A percentile compares a stretch with the other conserved stretches of the same genome.
phyloP scores from a whole-genome alignment of 2,888 invertebrate genomes.

The Cryptophagus acutangulus region DNA sequence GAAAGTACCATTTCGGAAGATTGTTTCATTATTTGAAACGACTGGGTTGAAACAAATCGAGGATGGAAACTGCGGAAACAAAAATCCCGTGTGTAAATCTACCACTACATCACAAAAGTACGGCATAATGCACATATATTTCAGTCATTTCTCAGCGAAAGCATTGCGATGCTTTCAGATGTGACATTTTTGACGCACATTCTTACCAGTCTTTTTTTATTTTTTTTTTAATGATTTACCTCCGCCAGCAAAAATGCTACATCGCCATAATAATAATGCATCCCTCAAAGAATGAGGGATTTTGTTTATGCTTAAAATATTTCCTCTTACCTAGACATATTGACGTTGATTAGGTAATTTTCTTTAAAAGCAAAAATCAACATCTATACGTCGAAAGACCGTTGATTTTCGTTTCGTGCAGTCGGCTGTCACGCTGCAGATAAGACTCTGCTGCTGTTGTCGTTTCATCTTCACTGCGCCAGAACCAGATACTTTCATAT shows the following conservation, averaged over 20 bases:
- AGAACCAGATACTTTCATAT: too few relatives aligned
- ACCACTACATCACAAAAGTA: constrained; percentile 7
- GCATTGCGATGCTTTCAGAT: constrained; percentile 8
- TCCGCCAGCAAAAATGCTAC: not conserved
- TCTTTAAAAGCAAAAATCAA: not conserved
- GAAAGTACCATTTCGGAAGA: constrained; percentile 24
- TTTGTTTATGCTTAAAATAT: constrained; percentile 1
- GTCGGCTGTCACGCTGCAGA: constrained; percentile 10
- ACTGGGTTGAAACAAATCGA: constrained; percentile 31
- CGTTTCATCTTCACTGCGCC: constrained; percentile 9
- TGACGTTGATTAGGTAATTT: too few relatives aligned
- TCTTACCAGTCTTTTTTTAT: constrained; percentile 1
- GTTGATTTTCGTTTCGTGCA: not conserved
- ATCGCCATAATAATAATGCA: too few relatives aligned
- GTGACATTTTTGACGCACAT: constrained; percentile 1
- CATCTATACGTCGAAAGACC: not conserved
- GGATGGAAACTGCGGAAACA: constrained; percentile 11
- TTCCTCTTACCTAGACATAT: too few relatives aligned
- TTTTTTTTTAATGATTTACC: not conserved
- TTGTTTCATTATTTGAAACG: constrained; percentile 32
- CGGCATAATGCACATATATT: constrained; percentile 8
- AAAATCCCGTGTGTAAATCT: constrained; percentile 7
- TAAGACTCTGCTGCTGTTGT: constrained; percentile 11
- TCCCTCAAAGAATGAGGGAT: too few relatives aligned
- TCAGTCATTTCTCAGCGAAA: constrained; percentile 4